Evolutionary conservation across 2,113 vertebrate species (phyloP), one percentile per base, ranked within the genome.

Genomic region (Galemys pyrenaicus): DNA sequence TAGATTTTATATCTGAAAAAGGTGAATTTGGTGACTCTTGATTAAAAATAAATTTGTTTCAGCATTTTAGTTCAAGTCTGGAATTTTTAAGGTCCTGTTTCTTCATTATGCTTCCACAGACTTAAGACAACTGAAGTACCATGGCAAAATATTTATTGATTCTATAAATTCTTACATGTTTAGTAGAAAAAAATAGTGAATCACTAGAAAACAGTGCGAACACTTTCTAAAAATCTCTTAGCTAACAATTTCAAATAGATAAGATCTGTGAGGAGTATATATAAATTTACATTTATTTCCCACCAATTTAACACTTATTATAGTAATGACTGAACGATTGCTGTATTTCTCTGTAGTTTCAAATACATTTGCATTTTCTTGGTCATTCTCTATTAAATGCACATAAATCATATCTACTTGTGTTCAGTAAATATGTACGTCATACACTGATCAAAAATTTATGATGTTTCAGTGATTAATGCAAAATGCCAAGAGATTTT

Each of bases 371-470:
- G 62, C 86, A 80, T 95, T 92, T 82, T 89, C 86, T 91, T 89
- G 65, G 70, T 75, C 41, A 67, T 64, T 11, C 54, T 65, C 89
- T 46, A 67, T n/a, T 67, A 46, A 79, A 62, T 28, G 13, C 56
- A 75, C 9, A 92, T 85, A 92, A 92, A 87, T 92, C 46, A 44
- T 37, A 82, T 68, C 20, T 56, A 49, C 89, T 96, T 58, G 58
- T 60, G 44, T 87, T 94, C 13, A 3, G 62, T 87, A 96, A 96
- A 89, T 87, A 94, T 74, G 91, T 75, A 70, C 44, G 41, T 94
- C 73, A 60, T 79, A 95, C 11, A 95, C 70, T 41, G 19, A 94
- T 95, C 92, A 96, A 85, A 96, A 96, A 92, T 94, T 88, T 75
- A 87, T 68, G 56, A 78, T 46, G 89, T 74, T 94, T 92, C 75